phyloP scores from a whole-genome alignment of 2,888 invertebrate genomes.

The Aricia artaxerxes region DNA sequence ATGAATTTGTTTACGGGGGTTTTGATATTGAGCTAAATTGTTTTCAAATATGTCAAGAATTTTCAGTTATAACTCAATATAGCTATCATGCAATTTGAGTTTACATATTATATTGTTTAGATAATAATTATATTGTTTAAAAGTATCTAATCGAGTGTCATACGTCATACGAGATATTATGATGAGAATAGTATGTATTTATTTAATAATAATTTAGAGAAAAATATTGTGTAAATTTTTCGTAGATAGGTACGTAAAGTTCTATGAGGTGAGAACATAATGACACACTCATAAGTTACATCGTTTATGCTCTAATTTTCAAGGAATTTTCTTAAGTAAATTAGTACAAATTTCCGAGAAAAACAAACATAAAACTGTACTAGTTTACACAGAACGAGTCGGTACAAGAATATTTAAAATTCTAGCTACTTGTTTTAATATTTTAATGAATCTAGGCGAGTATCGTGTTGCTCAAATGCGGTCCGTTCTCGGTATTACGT shows the following conservation, averaged over 20 bases:
- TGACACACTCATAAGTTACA: background rate
- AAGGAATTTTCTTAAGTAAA: conserved; percentile 48
- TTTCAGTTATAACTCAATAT: too few relatives aligned
- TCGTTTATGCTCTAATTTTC: background rate
- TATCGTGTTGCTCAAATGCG: conserved; percentile 53
- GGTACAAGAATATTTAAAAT: conserved; percentile 5
- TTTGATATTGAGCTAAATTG: too few relatives aligned
- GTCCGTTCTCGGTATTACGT: conserved; percentile 72
- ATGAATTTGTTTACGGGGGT: background rate
- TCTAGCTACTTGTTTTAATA: conserved; percentile 33
- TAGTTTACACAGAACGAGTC: conserved; percentile 1
- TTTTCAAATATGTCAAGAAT: too few relatives aligned
- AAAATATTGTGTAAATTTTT: too few relatives aligned
- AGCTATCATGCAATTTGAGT: too few relatives aligned
- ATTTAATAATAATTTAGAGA: too few relatives aligned
- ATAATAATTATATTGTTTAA: too few relatives aligned
- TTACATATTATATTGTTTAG: too few relatives aligned
- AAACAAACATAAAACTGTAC: background rate
- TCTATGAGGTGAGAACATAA: background rate
- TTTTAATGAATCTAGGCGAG: conserved; percentile 37
- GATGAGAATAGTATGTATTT: too few relatives aligned
- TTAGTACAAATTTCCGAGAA: conserved; percentile 10
- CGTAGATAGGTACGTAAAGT: too few relatives aligned
- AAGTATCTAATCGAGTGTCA: too few relatives aligned
- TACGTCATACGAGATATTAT: too few relatives aligned